Base-by-base conservation (phyloP, 2,113 vertebrate genomes). In the Eretmochelys imbricata region DNA sequence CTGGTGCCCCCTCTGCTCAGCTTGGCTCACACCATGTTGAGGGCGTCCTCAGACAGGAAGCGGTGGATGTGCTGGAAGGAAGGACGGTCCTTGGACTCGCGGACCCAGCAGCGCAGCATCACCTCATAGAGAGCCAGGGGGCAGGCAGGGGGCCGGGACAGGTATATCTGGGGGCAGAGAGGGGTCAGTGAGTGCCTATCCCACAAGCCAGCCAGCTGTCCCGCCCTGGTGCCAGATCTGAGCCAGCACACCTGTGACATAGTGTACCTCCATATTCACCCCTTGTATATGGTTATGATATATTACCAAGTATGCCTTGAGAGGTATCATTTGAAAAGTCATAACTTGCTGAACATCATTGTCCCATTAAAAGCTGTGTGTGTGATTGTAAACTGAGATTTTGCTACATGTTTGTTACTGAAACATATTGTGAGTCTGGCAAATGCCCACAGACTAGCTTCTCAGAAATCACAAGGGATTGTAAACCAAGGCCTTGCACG, bases 71-170 rank as follows among this genome's bases (percentile, higher is more conserved):
- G 96, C 88, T 98, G 94, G 78, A 99, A 99, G 35, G 98, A 98
- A 0, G 99, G 99, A 10, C 99, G 98, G 90, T 99, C 98, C 95
- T 99, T 99, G 85, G 99, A 99, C 97, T 99, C 99, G 91, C 99
- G 98, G 96, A 99, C 98, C 99, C 99, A 99, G 98, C 99, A 99
- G 95, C 96, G 98, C 91, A 99, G 96, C 99, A 99, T 99, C 95
- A 99, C 98, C 97, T 99, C 99, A 3, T 99, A 99, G 84, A 99
- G 98, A 82, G 99, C 98, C 96, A 99, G 98, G 0, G 99, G 99
- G 96, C 99, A 99, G 92, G 99, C 98, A 0, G 98, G 98, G 0
- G 99, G 99, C 72, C 97, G 97, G 82, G 97, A 98, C 95, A 99
- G 98, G 95, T 99, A 99, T 53, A 99, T 98, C 99, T 99, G 95